Evolutionary conservation across 2,888 invertebrate species (phyloP).

Genomic region (Scaptomyza cyrtandrae): DNA sequence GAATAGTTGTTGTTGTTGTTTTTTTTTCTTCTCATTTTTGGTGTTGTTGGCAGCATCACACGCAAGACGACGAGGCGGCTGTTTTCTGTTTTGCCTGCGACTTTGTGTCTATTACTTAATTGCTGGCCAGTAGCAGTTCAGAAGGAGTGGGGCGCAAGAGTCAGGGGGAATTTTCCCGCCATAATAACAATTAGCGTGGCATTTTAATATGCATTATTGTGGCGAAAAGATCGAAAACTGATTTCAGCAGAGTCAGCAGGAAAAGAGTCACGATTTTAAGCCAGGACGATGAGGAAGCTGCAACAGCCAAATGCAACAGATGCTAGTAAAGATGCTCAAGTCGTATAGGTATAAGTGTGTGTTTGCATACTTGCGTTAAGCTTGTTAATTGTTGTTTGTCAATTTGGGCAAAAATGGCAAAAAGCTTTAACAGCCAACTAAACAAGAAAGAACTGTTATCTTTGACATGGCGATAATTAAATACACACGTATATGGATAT

Average conservation of each 20-base stretch:
- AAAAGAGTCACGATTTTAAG: conserved; percentile 58
- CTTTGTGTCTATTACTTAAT: conserved; percentile 75
- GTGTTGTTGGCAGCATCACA: conserved; percentile 39
- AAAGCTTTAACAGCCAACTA: neutral
- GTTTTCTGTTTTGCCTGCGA: conserved; percentile 40
- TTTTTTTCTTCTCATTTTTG: neutral
- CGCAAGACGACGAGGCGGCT: conserved; percentile 47
- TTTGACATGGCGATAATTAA: conserved; percentile 1
- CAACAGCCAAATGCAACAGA: conserved; percentile 21
- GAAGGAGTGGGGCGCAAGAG: conserved; percentile 10
- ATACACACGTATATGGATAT: neutral
- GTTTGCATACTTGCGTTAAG: neutral
- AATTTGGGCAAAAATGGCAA: conserved; percentile 2
- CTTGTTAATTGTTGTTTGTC: conserved; percentile 11
- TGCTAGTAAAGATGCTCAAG: conserved; percentile 7
- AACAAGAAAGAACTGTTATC: conserved; percentile 1
- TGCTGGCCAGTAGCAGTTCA: conserved; percentile 46
- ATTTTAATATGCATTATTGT: conserved; percentile 80
- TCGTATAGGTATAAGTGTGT: neutral
- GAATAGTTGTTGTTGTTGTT: conserved; percentile 27
- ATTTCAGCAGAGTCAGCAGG: conserved; percentile 46
- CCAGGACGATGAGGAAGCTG: conserved; percentile 51
- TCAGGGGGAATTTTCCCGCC: conserved; percentile 30
- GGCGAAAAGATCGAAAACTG: conserved; percentile 75
- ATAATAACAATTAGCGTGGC: conserved; percentile 80